A percentile compares a stretch with the other conserved stretches of the same genome.
Conservation (phyloP, 1,140 invertebrate genomes). For the Steinernema feltiae region DNA sequence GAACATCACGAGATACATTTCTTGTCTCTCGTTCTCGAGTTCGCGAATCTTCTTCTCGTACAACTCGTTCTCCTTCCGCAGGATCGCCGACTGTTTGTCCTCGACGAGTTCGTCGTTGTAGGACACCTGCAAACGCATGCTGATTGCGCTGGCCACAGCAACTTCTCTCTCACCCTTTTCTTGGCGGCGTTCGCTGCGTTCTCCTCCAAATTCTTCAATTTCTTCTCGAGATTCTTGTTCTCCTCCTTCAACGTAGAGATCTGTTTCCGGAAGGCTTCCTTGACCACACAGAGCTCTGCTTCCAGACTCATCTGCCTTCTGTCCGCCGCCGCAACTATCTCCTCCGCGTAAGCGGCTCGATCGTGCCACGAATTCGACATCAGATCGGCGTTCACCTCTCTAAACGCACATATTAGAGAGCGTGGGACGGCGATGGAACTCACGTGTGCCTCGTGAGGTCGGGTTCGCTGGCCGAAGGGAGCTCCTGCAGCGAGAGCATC, state of each 20-base stretch:
- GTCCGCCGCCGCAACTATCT: not conserved
- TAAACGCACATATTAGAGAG: not conserved
- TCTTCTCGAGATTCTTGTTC: conserved; percentile 12
- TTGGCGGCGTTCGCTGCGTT: conserved; percentile 18
- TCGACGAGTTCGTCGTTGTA: conserved; percentile 28
- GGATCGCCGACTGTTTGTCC: conserved; percentile 30
- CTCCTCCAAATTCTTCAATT: conserved; percentile 19
- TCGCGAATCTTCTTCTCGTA: conserved; percentile 55
- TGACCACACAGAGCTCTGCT: conserved; percentile 13
- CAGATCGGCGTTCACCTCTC: not conserved
- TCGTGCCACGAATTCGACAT: conserved; percentile 10
- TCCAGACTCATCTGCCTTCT: not conserved
- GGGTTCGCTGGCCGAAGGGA: not conserved
- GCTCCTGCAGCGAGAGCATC: not conserved
- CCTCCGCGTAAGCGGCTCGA: not conserved
- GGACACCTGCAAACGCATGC: not conserved
- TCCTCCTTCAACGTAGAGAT: conserved; percentile 21
- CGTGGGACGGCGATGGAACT: not conserved
- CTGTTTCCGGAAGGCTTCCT: conserved; percentile 38
- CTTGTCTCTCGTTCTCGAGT: conserved; percentile 49
- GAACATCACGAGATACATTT: conserved; percentile 57
- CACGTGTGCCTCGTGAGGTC: not conserved
- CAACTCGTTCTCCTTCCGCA: conserved; percentile 44
- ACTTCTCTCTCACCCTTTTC: conserved; percentile 17
- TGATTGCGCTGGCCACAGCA: not conserved